These are phyloP conservation scores for Timema podura DNA, from an alignment of 2,888 invertebrate species.

Conservation along the genomic window DNA sequence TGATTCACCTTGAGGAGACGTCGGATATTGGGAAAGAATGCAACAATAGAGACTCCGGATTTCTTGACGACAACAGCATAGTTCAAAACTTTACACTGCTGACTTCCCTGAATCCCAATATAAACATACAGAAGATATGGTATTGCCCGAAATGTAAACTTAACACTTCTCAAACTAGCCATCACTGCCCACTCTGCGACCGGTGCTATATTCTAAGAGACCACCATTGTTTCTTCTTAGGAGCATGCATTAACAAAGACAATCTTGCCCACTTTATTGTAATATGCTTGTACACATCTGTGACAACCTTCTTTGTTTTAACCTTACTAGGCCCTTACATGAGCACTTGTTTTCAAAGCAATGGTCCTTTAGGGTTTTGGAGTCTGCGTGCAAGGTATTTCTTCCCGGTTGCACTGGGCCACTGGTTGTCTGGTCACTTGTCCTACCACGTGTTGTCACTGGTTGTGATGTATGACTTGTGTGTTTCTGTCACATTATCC, in stretches of 20 bases:
- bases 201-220: constrained; percentile 24
- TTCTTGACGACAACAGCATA: not conserved
- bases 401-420: constrained; percentile 24
- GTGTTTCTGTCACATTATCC: constrained; percentile 17
- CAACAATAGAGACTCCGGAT: not conserved
- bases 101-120: not conserved
- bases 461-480: constrained; percentile 23
- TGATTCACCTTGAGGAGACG: not conserved
- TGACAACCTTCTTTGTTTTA: constrained; percentile 20
- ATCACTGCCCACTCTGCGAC: constrained; percentile 29
- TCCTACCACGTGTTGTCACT: constrained; percentile 14
- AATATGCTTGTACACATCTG: constrained; percentile 22
- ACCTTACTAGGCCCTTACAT: constrained; percentile 16
- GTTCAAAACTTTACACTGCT: not conserved
- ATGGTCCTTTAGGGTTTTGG: constrained; percentile 1
- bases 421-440: constrained; percentile 23
- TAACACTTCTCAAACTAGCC: constrained; percentile 17
- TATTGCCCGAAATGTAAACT: constrained; percentile 25
- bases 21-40: not conserved
- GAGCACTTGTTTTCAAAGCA: constrained; percentile 13
- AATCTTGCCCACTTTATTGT: constrained; percentile 28
- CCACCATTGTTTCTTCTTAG: constrained; percentile 29
- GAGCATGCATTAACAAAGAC: constrained; percentile 23
- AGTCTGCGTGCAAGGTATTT: constrained; percentile 20
- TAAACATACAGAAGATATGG: constrained; percentile 21